These are phyloP conservation scores for Neodiprion lecontei DNA, from an alignment of 1,140 invertebrate species.

Conservation along the genomic window DNA sequence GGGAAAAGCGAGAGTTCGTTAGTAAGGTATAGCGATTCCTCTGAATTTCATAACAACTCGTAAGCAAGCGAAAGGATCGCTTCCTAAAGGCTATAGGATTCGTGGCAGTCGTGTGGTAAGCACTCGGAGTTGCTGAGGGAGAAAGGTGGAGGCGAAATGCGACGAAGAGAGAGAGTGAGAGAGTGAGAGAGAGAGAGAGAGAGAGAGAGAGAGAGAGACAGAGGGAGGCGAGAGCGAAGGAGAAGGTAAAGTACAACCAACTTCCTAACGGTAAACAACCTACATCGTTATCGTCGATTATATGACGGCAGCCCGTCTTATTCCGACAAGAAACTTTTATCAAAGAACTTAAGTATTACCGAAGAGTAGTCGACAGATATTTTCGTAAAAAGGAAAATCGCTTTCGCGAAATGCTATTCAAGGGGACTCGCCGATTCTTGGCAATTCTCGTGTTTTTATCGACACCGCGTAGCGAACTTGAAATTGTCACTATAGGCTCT, in stretches of 20 bases:
- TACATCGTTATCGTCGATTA: slow-evolving; percentile 31
- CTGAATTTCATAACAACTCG: slow-evolving; percentile 41
- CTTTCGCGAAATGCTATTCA: no score
- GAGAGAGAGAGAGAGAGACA: not conserved
- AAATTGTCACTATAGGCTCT: no score
- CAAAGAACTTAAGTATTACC: not conserved
- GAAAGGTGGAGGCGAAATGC: slow-evolving; percentile 15
- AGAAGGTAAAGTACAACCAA: slow-evolving; percentile 27
- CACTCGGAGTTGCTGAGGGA: slow-evolving; percentile 15
- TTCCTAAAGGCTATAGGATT: not conserved
- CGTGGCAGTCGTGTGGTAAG: not conserved
- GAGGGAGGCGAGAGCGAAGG: not conserved
- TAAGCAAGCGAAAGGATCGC: slow-evolving; percentile 14
- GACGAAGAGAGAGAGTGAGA: not conserved
- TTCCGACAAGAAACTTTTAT: slow-evolving; percentile 4
- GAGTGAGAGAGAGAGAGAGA: not conserved
- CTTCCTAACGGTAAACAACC: slow-evolving; percentile 34
- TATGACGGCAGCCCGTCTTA: slow-evolving; percentile 15
- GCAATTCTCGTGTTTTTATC: no score
- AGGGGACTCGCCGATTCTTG: no score
- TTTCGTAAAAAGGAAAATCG: no score
- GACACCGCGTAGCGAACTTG: no score
- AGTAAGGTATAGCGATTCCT: not conserved
- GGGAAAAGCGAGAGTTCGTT: slow-evolving; percentile 30
- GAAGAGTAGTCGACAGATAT: not conserved